These are phyloP conservation scores for Bicyclus anynana DNA, from an alignment of 1,140 invertebrate genomes.

Conservation along the genomic window DNA sequence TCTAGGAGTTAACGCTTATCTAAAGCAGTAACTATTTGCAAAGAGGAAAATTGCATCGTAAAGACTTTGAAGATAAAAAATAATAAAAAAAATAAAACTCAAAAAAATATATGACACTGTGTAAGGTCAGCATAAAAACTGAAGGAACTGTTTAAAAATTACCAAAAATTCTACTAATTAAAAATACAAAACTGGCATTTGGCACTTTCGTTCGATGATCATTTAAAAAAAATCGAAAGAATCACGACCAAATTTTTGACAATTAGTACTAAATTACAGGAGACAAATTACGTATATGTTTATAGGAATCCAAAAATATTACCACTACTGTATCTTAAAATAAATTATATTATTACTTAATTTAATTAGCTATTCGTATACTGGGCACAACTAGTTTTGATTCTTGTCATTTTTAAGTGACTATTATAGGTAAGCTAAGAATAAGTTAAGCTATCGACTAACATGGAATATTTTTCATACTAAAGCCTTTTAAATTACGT, in stretches of 20 bases:
- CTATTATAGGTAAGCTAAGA: conserved; percentile 71
- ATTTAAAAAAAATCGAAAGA: conserved; percentile 55
- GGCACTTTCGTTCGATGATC: conserved; percentile 22
- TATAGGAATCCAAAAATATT: conserved; percentile 77
- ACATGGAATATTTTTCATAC: conserved; percentile 75
- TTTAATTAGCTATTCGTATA: conserved; percentile 75
- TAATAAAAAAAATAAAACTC: background rate
- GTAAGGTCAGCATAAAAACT: conserved; percentile 1
- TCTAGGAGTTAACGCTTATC: background rate
- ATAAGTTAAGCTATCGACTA: conserved; percentile 76
- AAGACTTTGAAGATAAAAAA: too few species aligned
- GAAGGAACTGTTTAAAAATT: conserved; percentile 38
- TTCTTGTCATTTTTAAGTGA: conserved; percentile 72
- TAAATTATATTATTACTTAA: conserved; percentile 74
- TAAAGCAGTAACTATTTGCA: background rate
- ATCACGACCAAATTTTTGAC: conserved; percentile 56
- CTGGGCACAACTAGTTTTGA: conserved; percentile 77
- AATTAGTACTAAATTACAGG: conserved; percentile 49
- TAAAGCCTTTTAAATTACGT: conserved; percentile 74
- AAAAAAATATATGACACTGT: background rate
- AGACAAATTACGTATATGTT: conserved; percentile 74
- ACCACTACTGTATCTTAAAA: conserved; percentile 73
- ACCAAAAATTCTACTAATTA: conserved; percentile 9
- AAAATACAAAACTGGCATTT: conserved; percentile 27
- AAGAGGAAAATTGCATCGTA: too few species aligned